phyloP scores from a whole-genome alignment of 1,140 invertebrate species.

The Stenopsyche tienmushanensis region DNA sequence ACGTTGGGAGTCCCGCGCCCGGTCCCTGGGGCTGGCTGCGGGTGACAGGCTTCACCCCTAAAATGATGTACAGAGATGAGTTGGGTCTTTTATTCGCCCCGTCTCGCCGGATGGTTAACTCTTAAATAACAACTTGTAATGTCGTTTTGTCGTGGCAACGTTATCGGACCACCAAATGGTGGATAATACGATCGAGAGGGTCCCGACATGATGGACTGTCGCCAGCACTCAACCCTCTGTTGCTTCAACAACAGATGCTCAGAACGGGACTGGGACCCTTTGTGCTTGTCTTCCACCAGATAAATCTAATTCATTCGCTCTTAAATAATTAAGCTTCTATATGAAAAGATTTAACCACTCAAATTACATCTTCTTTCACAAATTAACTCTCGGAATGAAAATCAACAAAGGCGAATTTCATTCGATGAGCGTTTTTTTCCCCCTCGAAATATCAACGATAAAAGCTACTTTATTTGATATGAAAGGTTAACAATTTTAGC shows the following conservation, averaged over 20 bases:
- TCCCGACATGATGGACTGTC: constrained; percentile 22
- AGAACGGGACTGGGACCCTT: background rate
- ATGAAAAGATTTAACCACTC: too few relatives aligned
- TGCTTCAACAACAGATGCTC: too few relatives aligned
- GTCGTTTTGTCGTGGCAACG: constrained; percentile 15
- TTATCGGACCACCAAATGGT: background rate
- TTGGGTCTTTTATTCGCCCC: constrained; percentile 29
- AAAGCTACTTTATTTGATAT: too few relatives aligned
- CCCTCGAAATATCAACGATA: too few relatives aligned
- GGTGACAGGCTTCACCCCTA: constrained; percentile 22
- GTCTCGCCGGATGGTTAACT: constrained; percentile 19
- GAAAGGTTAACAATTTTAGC: too few relatives aligned
- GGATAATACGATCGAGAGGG: background rate
- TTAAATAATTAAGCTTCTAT: too few relatives aligned
- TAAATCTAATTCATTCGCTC: too few relatives aligned
- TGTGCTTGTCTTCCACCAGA: too few relatives aligned
- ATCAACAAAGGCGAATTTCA: too few relatives aligned
- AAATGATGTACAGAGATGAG: constrained; percentile 32
- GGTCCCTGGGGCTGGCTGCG: constrained; percentile 1
- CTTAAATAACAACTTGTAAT: constrained; percentile 24
- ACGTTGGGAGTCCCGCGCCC: background rate
- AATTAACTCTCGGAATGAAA: too few relatives aligned
- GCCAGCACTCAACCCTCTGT: background rate
- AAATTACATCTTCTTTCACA: too few relatives aligned
- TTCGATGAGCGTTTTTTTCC: too few relatives aligned